phyloP scores from a whole-genome alignment of 2,888 invertebrate genomes.

The Coleophora flavipennella region DNA sequence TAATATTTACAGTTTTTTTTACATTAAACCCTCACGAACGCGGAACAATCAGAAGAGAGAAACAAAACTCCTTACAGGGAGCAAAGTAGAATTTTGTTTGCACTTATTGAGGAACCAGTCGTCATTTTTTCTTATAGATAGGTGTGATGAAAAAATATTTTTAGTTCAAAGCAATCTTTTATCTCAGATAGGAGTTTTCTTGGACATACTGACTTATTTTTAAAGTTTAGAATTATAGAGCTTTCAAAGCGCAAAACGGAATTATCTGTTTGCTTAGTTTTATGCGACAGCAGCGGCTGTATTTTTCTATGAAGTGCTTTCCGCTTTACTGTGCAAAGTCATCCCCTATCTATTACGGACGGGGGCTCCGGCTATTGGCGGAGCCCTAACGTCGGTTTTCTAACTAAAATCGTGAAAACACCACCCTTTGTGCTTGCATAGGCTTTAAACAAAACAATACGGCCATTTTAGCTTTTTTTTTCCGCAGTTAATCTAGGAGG shows the following conservation, averaged over 20 bases:
- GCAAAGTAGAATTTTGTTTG: no score
- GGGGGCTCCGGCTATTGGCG: constrained; percentile 44
- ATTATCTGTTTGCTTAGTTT: constrained; percentile 11
- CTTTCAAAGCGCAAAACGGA: constrained; percentile 5
- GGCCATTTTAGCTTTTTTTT: constrained; percentile 54
- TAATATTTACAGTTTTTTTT: no score
- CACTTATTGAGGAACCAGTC: no score
- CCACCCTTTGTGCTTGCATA: constrained; percentile 56
- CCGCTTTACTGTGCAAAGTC: constrained; percentile 31
- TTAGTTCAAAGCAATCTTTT: no score
- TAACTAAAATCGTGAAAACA: constrained; percentile 51
- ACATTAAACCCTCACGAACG: no score
- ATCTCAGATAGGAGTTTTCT: no score
- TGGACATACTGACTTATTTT: no score
- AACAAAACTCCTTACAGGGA: no score
- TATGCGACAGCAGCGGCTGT: constrained; percentile 13
- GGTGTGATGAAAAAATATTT: no score
- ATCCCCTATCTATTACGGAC: constrained; percentile 57
- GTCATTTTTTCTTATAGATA: no score
- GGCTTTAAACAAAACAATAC: constrained; percentile 53
- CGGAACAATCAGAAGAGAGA: no score
- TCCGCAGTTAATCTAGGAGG: constrained; percentile 51
- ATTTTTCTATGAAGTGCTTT: constrained; percentile 53
- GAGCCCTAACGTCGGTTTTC: constrained; percentile 38
- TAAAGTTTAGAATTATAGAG: no score